Percentiles rank a stretch among this genome's conserved stretches.
phyloP scores from a whole-genome alignment of 2,888 invertebrate genomes.

The Drosophila melanosoma region DNA sequence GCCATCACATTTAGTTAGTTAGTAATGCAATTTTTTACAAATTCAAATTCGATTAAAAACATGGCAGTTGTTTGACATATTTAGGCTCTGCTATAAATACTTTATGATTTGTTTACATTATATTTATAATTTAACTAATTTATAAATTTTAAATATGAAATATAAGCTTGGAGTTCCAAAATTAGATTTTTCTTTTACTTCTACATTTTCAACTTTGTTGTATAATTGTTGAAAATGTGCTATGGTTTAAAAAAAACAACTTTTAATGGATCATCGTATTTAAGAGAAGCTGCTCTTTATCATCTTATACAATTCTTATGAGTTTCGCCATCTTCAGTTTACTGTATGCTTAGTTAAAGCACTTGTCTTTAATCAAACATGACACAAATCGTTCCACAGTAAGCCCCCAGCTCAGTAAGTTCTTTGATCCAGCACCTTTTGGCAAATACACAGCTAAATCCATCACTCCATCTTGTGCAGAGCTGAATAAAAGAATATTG shows the following conservation, averaged over 20 bases:
- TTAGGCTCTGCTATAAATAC: too few relatives aligned
- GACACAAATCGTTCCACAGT: conserved; percentile 44
- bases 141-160: neutral
- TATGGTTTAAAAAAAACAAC: neutral
- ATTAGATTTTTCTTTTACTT: neutral
- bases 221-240: neutral
- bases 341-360: conserved; percentile 26
- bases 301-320: neutral
- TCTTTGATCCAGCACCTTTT: conserved; percentile 25
- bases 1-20: neutral
- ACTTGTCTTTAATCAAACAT: conserved; percentile 50
- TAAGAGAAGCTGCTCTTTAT: neutral
- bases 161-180: neutral
- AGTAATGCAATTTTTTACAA: neutral
- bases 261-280: neutral
- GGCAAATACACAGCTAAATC: conserved; percentile 35
- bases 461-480: conserved; percentile 45
- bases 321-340: conserved; percentile 10
- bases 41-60: neutral
- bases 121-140: neutral
- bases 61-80: neutral
- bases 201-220: neutral
- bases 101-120: neutral
- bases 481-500: conserved; percentile 28
- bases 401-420: conserved; percentile 35